Conservation (phyloP, 2,797 vertebrate species). For the Myiotriccus ornatus region DNA sequence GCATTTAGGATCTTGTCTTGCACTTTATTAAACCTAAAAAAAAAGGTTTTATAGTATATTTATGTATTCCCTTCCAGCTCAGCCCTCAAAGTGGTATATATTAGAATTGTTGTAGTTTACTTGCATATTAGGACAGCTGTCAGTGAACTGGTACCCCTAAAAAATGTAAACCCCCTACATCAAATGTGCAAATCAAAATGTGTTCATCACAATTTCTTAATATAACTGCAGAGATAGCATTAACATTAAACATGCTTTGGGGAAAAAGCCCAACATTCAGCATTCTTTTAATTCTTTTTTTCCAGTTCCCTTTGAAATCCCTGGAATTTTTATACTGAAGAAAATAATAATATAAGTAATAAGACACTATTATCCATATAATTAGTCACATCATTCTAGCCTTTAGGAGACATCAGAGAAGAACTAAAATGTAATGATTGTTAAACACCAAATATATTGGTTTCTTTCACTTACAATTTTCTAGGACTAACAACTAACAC, state of each 20-base stretch:
- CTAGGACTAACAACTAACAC: not conserved
- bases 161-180: not conserved
- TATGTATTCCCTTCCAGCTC: not conserved
- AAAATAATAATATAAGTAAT: conserved; percentile 14
- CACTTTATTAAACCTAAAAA: conserved; percentile 22
- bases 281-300: not conserved
- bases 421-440: conserved; percentile 21
- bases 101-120: not conserved
- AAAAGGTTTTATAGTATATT: not conserved
- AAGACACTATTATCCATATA: not conserved
- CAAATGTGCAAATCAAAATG: not conserved
- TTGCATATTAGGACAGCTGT: not conserved
- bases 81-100: not conserved
- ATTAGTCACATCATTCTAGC: not conserved
- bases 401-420: conserved; percentile 18
- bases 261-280: not conserved
- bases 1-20: conserved; percentile 44
- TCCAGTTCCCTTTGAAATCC: not conserved
- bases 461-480: conserved; percentile 23
- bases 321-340: not conserved
- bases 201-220: not conserved
- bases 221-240: not conserved
- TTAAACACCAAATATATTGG: not conserved
- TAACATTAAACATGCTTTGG: not conserved
- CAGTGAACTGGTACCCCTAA: not conserved